phyloP scores from a whole-genome alignment of 2,888 invertebrate genomes.

The Abrostola tripartita region DNA sequence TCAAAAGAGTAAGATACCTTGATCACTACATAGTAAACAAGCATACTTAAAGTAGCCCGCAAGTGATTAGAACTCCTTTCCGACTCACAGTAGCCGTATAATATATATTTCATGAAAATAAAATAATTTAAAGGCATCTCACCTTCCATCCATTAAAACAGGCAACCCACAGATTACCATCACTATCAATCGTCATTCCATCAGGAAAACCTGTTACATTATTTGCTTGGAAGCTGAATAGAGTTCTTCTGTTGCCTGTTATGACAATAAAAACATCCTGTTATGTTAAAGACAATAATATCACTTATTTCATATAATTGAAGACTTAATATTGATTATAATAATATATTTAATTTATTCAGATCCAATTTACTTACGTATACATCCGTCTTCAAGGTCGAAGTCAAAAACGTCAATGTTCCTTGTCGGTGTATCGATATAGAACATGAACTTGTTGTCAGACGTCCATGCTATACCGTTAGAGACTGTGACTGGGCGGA shows the following conservation, averaged over 20 bases:
- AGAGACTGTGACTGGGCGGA: slow-evolving; percentile 90
- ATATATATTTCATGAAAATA: too few relatives aligned
- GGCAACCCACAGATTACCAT: slow-evolving; percentile 94
- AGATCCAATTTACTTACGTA: slow-evolving; percentile 83
- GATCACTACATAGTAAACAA: too few relatives aligned
- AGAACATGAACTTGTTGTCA: slow-evolving; percentile 92
- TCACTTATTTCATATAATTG: neutral
- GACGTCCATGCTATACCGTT: slow-evolving; percentile 94
- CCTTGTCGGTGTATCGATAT: slow-evolving; percentile 91
- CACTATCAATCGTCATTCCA: slow-evolving; percentile 94
- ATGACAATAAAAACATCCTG: slow-evolving; percentile 26
- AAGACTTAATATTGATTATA: neutral
- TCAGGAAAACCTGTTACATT: slow-evolving; percentile 90
- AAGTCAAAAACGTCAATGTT: slow-evolving; percentile 92
- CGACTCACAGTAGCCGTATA: too few relatives aligned
- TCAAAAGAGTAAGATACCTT: too few relatives aligned
- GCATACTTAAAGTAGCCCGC: too few relatives aligned
- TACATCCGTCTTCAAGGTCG: slow-evolving; percentile 86
- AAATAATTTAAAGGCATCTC: slow-evolving; percentile 36
- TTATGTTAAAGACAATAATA: neutral
- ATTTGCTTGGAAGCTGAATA: slow-evolving; percentile 88
- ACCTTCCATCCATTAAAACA: slow-evolving; percentile 90
- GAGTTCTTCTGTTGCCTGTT: slow-evolving; percentile 87
- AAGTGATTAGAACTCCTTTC: too few relatives aligned
- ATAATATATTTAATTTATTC: neutral